These are phyloP conservation scores for Pelvicachromis taeniatus DNA, from an alignment of 2,113 vertebrate species.

Conservation along the genomic window DNA sequence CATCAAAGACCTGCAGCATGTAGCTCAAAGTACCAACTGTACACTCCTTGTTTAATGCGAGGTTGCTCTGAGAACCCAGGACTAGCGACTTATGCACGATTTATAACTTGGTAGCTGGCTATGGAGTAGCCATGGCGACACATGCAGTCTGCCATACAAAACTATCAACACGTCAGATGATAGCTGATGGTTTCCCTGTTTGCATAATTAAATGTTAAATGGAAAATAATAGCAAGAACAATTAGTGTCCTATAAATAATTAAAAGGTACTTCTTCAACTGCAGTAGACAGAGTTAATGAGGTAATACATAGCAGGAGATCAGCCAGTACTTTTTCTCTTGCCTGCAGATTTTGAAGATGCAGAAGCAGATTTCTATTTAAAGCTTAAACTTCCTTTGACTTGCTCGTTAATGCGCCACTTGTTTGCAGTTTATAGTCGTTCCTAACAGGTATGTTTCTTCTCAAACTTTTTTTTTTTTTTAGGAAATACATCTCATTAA, in stretches of 20 bases:
- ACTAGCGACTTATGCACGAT: background rate
- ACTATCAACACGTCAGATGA: background rate
- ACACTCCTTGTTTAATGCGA: background rate
- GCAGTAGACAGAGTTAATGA: background rate
- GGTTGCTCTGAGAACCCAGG: too few species aligned
- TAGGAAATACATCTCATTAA: background rate
- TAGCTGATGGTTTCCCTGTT: background rate
- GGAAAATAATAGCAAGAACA: background rate
- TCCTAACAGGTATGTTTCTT: background rate
- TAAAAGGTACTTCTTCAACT: background rate
- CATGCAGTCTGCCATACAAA: background rate
- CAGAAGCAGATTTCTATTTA: background rate
- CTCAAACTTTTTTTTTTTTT: background rate
- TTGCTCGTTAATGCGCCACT: rapidly evolving
- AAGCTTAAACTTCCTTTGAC: background rate
- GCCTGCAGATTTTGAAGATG: background rate
- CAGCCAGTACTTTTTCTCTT: background rate
- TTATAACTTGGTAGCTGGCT: background rate
- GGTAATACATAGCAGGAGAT: background rate
- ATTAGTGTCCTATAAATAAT: background rate
- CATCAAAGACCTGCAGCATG: background rate
- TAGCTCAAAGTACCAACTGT: background rate
- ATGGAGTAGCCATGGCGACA: background rate
- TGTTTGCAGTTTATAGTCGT: background rate
- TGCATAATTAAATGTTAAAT: background rate